Evolutionary conservation across 2,797 vertebrate genomes (phyloP).

Genomic region (Remorina albescens): DNA sequence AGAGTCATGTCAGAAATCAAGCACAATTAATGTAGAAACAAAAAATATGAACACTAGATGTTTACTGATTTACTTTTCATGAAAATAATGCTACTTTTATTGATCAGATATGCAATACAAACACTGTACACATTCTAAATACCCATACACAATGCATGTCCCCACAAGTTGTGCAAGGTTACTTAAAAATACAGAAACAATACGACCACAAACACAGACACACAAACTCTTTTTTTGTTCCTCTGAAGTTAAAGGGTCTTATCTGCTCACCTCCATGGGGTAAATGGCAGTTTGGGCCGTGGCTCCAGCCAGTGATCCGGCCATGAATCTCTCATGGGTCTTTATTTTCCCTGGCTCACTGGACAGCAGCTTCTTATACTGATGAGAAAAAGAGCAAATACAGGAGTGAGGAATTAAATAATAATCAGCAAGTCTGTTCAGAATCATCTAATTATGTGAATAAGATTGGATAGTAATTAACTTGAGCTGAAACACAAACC

Average conservation of each 20-base stretch:
- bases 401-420: background rate
- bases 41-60: too few relatives aligned
- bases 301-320: conserved; percentile 94
- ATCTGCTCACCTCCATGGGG: conserved; percentile 92
- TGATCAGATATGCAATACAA: background rate
- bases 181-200: background rate
- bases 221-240: background rate
- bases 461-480: too few relatives aligned
- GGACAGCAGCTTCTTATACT: conserved; percentile 94
- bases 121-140: too few relatives aligned
- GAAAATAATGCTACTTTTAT: background rate
- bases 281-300: conserved; percentile 96
- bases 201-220: background rate
- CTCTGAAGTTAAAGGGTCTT: background rate
- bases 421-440: background rate
- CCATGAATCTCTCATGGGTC: conserved; percentile 91
- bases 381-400: conserved; percentile 36
- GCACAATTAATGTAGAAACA: background rate
- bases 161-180: background rate
- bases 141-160: too few relatives aligned
- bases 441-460: background rate
- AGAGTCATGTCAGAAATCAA: background rate
- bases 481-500: too few relatives aligned
- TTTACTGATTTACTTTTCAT: too few relatives aligned
- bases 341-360: conserved; percentile 89